Conservation (phyloP, 37 sponge, comb jelly and placozoan species). For the Crambe crambe region DNA sequence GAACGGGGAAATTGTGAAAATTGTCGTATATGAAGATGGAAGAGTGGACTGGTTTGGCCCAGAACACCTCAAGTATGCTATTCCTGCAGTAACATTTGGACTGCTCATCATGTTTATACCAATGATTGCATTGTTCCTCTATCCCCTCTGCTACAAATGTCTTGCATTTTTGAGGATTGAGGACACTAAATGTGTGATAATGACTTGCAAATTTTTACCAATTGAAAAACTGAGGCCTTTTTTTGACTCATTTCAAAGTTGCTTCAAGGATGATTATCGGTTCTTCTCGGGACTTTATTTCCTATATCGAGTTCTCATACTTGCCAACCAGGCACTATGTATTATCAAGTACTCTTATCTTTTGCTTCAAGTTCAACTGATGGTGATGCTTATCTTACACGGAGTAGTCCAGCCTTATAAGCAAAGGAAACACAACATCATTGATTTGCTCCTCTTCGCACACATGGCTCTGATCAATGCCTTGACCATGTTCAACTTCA, state of each 20-base stretch:
- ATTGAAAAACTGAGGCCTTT: too few relatives aligned
- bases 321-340: too few relatives aligned
- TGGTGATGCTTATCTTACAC: constrained; percentile 11
- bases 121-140: constrained; percentile 23
- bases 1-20: too few relatives aligned
- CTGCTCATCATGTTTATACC: constrained; percentile 19
- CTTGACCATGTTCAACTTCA: constrained; percentile 26
- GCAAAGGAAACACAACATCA: constrained; percentile 22
- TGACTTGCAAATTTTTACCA: too few relatives aligned
- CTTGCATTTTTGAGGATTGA: constrained; percentile 5
- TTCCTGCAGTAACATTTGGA: constrained; percentile 18
- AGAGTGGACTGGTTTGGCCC: constrained; percentile 13
- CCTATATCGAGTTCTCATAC: too few relatives aligned
- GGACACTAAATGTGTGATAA: too few relatives aligned
- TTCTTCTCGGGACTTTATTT: too few relatives aligned
- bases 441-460: constrained; percentile 33
- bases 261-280: too few relatives aligned
- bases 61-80: too few relatives aligned
- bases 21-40: constrained; percentile 12
- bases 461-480: constrained; percentile 20
- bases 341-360: neutral
- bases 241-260: too few relatives aligned
- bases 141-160: constrained; percentile 22
- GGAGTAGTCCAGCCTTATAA: constrained; percentile 39
- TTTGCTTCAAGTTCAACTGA: neutral